phyloP scores from a whole-genome alignment of 1,140 invertebrate genomes.

The Octopus bimaculoides region DNA sequence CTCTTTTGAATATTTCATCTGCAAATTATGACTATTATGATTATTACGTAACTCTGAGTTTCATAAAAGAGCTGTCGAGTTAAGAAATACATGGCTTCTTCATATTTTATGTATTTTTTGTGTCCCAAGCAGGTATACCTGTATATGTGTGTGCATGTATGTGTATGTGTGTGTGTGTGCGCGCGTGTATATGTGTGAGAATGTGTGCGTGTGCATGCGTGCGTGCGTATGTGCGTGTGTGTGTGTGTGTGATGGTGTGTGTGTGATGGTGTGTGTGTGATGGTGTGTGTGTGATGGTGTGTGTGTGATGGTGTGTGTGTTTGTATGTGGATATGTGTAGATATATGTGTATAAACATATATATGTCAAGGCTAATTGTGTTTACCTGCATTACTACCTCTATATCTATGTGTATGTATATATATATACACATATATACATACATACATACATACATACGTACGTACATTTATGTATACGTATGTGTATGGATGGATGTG shows the following conservation, averaged over 20 bases:
- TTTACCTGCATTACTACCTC: neutral
- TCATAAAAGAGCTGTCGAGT: too few relatives aligned
- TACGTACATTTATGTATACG: neutral
- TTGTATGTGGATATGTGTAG: neutral
- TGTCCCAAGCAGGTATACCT: too few relatives aligned
- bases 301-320: neutral
- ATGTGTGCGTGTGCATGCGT: neutral
- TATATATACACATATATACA: neutral
- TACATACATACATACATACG: neutral
- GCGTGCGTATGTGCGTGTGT: neutral
- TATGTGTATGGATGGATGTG: neutral
- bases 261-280: neutral
- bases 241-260: neutral
- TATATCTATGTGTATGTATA: neutral
- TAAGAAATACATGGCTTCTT: too few relatives aligned
- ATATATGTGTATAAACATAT: neutral
- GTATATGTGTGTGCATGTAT: neutral
- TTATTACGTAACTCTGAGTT: too few relatives aligned
- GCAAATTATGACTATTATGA: too few relatives aligned
- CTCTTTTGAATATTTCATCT: too few relatives aligned
- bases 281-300: neutral
- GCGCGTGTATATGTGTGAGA: neutral
- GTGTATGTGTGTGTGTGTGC: neutral
- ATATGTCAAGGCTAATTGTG: neutral
- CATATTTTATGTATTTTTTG: too few relatives aligned